phyloP scores from a whole-genome alignment of 1,140 invertebrate genomes.

The Penaeus chinensis region DNA sequence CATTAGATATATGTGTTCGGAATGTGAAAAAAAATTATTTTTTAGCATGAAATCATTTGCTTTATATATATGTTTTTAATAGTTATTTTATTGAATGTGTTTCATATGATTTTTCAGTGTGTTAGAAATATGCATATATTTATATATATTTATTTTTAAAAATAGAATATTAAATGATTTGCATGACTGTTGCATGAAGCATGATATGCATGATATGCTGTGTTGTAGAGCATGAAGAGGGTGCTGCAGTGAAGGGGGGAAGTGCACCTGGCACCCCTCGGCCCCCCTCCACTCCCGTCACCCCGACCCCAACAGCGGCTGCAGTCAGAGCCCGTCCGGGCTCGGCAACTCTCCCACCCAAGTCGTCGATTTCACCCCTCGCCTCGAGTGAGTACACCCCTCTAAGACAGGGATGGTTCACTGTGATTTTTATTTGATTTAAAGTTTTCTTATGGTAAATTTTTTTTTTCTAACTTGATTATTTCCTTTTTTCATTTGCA shows the following conservation, averaged over 20 bases:
- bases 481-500: neutral
- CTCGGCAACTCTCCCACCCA: slow-evolving; percentile 55
- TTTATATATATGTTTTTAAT: neutral
- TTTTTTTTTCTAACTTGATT: neutral
- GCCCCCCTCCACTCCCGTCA: slow-evolving; percentile 51
- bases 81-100: neutral
- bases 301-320: slow-evolving; percentile 36
- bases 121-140: slow-evolving; percentile 17
- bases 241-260: slow-evolving; percentile 32
- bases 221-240: slow-evolving; percentile 64
- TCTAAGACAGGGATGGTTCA: slow-evolving; percentile 8
- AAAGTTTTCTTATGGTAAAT: neutral
- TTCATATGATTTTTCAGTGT: neutral
- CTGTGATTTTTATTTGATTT: slow-evolving; percentile 9
- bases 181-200: slow-evolving; percentile 51
- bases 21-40: no score
- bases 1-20: no score
- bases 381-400: slow-evolving; percentile 63
- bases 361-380: slow-evolving; percentile 37
- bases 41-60: no score
- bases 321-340: slow-evolving; percentile 39
- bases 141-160: slow-evolving; percentile 28
- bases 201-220: slow-evolving; percentile 50
- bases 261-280: slow-evolving; percentile 49
- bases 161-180: slow-evolving; percentile 25